phyloP scores from a whole-genome alignment of 2,888 invertebrate species.

The Andrena chrysosceles region DNA sequence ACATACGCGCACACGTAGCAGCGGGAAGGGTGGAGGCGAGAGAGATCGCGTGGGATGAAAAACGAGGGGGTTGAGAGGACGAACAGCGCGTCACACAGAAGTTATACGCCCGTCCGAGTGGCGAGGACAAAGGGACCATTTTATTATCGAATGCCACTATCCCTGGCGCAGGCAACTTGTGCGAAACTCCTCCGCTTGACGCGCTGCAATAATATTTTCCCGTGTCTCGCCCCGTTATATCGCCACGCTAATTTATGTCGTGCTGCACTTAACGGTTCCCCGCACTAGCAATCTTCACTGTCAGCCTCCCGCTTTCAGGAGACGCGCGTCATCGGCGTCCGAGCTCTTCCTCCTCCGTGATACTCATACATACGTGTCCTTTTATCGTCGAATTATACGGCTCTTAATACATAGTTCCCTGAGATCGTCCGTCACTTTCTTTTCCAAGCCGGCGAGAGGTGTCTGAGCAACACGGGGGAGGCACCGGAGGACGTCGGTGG shows the following conservation, averaged over 20 bases:
- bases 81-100: slow-evolving; percentile 63
- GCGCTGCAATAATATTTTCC: slow-evolving; percentile 78
- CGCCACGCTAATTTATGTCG: slow-evolving; percentile 74
- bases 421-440: background rate
- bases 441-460: no score
- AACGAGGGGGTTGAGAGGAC: slow-evolving; percentile 37
- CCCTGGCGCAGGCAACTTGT: slow-evolving; percentile 35
- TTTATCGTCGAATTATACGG: slow-evolving; percentile 21
- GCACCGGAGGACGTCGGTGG: no score
- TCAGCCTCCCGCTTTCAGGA: slow-evolving; percentile 47
- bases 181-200: slow-evolving; percentile 49
- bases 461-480: no score
- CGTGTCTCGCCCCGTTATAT: slow-evolving; percentile 55
- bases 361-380: slow-evolving; percentile 6
- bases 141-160: slow-evolving; percentile 75
- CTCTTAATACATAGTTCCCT: background rate
- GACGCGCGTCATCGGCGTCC: slow-evolving; percentile 32
- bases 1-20: slow-evolving; percentile 42
- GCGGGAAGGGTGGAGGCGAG: slow-evolving; percentile 47
- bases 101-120: slow-evolving; percentile 59
- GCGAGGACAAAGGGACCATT: slow-evolving; percentile 74
- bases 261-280: slow-evolving; percentile 62
- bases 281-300: slow-evolving; percentile 34
- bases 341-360: background rate
- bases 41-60: slow-evolving; percentile 47